Evolutionary conservation across 35 echinoderm and acorn worm species (phyloP), one percentile per base, ranked within the genome.

Genomic region (Amphiura filiformis): DNA sequence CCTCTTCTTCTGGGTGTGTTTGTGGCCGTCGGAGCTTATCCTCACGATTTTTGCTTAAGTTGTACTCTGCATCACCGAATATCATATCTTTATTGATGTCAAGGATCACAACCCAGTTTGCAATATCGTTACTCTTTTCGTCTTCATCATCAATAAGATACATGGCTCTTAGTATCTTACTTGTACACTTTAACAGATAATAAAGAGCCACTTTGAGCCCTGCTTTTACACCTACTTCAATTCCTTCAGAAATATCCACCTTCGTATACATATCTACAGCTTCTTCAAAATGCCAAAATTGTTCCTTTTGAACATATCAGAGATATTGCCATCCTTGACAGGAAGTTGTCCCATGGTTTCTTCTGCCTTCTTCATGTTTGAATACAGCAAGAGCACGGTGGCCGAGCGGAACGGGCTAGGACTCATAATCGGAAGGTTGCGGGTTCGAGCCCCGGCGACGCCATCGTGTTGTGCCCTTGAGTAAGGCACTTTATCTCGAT

Each of bases 251-350:
- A 35, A n/a, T n/a, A n/a, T n/a, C n/a, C n/a, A n/a, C n/a, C 41
- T 14, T 20, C 77, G 91, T 88, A 76, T 84, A 88, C 13, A 32
- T 57, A 47, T 84, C 86, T 22, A 93, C 78, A 11, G 86, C 91
- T 34, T 49, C 84, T 80, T 93, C 86, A 11, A 93, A 34, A 64
- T 93, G 81, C 13, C n/a, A 23, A 93, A 93, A 39, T 88, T 92
- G 13, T 77, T 57, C 42, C 91, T 61, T 0, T 57, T 76, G 85
- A 83, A 88, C 34, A 92, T 33, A 52, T 92, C 91, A 35, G 38
- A 31, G 0, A 78, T 23, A 83, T 83, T 78, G 52, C 85, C 91
- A 9, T 47, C 5, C 41, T 47, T 47, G 5, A 9, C 5, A 9
- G 4, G 41, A 9, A 47, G 17, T 47, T 4, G 17, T 47, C 41